Evolutionary conservation across 30 jellyfish, hydroid and myxozoan species (phyloP).

Genomic region (Aurelia sp.): DNA sequence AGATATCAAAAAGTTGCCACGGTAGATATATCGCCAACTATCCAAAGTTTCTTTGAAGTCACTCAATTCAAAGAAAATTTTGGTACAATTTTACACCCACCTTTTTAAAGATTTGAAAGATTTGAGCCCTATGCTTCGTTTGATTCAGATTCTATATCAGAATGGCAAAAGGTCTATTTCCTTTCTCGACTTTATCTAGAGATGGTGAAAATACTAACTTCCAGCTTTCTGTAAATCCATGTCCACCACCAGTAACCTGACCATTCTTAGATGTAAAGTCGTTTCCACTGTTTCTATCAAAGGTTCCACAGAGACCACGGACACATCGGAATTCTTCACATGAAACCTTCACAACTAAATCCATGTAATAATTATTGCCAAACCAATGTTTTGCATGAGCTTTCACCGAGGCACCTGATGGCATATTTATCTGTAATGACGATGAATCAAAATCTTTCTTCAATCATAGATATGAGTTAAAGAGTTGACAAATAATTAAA

Average conservation of each 20-base stretch:
- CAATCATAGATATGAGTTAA: no score
- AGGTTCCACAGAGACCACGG: conserved; percentile 74
- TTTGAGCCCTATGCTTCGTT: no score
- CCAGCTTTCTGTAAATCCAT: conserved; percentile 11
- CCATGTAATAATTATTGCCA: no score
- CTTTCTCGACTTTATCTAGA: no score
- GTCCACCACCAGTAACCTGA: neutral
- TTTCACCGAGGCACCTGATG: conserved; percentile 74
- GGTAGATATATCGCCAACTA: no score
- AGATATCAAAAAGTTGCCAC: no score
- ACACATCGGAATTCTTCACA: conserved; percentile 60
- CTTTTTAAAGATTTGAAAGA: no score
- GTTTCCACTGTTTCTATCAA: conserved; percentile 27
- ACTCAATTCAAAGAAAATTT: no score
- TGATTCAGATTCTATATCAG: no score
- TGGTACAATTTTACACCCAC: no score
- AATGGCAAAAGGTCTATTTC: neutral
- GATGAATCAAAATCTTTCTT: neutral
- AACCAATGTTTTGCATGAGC: neutral
- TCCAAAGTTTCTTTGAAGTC: no score
- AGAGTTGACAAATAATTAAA: no score
- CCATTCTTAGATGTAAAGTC: conserved; percentile 62
- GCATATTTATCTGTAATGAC: conserved; percentile 50
- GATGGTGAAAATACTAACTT: conserved; percentile 7
- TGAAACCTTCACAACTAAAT: conserved; percentile 27